These are phyloP conservation scores for Drosophila hawaiiensis DNA, from an alignment of 2,888 invertebrate genomes.

Conservation along the genomic window DNA sequence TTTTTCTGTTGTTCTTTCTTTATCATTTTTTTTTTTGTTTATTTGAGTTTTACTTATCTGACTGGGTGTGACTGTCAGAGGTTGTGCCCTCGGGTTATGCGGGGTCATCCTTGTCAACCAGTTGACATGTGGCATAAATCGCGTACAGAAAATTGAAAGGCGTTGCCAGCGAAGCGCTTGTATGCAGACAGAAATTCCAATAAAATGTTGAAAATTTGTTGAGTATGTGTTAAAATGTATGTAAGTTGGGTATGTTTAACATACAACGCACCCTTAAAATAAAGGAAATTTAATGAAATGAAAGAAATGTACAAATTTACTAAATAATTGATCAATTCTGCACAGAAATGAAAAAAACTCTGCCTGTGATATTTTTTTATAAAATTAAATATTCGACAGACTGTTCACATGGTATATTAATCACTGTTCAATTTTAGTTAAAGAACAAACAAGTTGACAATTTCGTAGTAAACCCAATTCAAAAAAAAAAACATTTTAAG, in stretches of 20 bases:
- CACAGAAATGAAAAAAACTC: not conserved
- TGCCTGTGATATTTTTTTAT: not conserved
- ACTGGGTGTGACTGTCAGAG: slow-evolving; percentile 23
- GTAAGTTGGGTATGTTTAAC: not conserved
- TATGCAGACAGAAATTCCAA: slow-evolving; percentile 32
- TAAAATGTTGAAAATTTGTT: slow-evolving; percentile 37
- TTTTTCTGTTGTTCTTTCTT: slow-evolving; percentile 1
- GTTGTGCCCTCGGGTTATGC: slow-evolving; percentile 42
- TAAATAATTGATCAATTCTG: not conserved
- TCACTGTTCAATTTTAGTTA: not conserved
- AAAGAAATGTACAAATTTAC: slow-evolving; percentile 1
- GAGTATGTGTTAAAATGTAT: slow-evolving; percentile 27
- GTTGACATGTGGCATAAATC: slow-evolving; percentile 77
- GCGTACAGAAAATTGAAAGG: slow-evolving; percentile 69
- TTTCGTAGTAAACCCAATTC: not conserved
- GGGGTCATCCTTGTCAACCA: slow-evolving; percentile 73
- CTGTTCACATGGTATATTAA: not conserved
- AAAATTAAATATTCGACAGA: not conserved
- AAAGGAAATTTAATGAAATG: slow-evolving; percentile 2
- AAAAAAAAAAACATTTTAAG: not conserved
- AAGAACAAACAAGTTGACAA: not conserved
- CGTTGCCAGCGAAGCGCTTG: slow-evolving; percentile 28
- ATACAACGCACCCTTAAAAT: slow-evolving; percentile 3
- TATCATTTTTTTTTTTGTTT: slow-evolving; percentile 35
- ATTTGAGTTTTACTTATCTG: slow-evolving; percentile 67